Base-by-base conservation (phyloP, 2,113 vertebrate genomes). In the Sakesphorus luctuosus region DNA sequence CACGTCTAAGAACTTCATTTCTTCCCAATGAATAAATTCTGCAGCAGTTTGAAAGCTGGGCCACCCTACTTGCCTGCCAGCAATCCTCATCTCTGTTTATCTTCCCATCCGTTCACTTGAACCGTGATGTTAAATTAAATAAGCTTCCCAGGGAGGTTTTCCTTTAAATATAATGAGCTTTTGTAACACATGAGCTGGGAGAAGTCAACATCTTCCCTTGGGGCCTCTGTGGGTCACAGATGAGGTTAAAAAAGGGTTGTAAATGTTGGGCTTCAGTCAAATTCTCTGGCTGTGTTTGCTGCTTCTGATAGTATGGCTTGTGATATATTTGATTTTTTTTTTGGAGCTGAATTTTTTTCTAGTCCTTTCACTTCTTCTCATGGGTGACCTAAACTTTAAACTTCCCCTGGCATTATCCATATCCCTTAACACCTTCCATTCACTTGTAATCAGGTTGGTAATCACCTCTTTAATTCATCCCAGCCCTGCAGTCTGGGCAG, bases 121-220 rank as follows among this genome's bases (percentile, higher is more conserved):
- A 69, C 84, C 3, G 0, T 79, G 67, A 84, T 87, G 87, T 65
- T 93, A 95, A 94, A 89, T 92, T 87, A 94, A 89, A 96, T 94
- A 82, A 95, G 91, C 80, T 89, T 95, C 94, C 80, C 89, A 52
- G 83, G 80, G 83, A 94, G 90, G 89, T 89, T 95, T 95, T 89
- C 90, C 86, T 75, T 86, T 90, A 93, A 86, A 90, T 94, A 87
- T 96, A 95, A 94, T 83, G 91, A 96, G 84, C 91, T 94, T 94
- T 93, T 97, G 89, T 97, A 92, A 55, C 83, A 87, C 68, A 52
- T 23, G 79, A 93, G 73, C 90, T 90, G 91, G 72, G 86, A 94
- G 92, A 94, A 95, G 76, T 88, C 95, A 95, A 88, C 83, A 90
- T 66, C 63, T 92, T 92, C 88, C 85, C 65, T 67, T 77, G 68